These are phyloP conservation scores for Falco concolor DNA, from an alignment of 2,797 vertebrate species.

Conservation along the genomic window DNA sequence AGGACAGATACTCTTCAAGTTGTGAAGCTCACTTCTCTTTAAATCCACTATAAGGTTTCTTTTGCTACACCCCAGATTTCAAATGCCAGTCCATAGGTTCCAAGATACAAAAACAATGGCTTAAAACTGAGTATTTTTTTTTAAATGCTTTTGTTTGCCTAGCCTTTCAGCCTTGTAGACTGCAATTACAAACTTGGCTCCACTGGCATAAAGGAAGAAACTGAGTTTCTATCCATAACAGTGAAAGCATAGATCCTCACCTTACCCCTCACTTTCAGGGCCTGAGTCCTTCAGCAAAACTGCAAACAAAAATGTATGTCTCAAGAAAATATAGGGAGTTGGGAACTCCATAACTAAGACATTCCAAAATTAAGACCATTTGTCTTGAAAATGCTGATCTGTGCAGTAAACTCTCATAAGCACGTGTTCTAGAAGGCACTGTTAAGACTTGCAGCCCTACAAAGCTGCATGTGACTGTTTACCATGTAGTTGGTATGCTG, in stretches of 20 bases:
- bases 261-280: not conserved
- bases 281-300: not conserved
- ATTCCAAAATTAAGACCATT: not conserved
- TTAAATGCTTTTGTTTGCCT: not conserved
- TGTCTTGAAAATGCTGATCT: not conserved
- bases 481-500: not conserved
- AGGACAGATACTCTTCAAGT: not conserved
- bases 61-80: not conserved
- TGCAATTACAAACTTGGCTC: not conserved
- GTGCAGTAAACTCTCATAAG: not conserved
- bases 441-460: not conserved
- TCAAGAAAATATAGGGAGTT: not conserved
- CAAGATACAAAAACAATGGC: not conserved
- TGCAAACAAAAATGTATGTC: not conserved
- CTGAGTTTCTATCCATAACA: not conserved
- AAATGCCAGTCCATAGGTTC: not conserved
- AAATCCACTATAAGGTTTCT: not conserved
- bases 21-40: not conserved
- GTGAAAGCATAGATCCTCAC: not conserved
- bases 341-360: not conserved
- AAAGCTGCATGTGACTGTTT: not conserved
- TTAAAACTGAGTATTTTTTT: not conserved
- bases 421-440: not conserved
- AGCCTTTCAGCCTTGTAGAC: accelerated
- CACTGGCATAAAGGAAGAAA: not conserved